Base-by-base conservation (phyloP, 2,888 invertebrate species). In the Chelonus formosanus region DNA sequence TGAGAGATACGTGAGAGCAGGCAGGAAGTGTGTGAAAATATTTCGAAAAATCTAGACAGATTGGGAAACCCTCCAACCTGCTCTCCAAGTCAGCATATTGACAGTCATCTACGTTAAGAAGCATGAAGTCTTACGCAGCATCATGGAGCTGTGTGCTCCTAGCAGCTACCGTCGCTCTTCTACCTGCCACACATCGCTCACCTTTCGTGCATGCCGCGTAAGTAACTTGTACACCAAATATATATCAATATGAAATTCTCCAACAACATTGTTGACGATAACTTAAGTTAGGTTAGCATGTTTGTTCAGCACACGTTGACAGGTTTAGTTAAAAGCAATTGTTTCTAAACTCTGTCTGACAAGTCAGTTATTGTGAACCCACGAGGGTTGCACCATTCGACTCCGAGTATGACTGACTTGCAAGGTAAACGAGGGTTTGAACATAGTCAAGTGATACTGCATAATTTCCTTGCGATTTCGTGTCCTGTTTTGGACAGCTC, bases 161-260 rank as follows among this genome's bases (percentile, higher is more conserved):
- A 70, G 80, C 80, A 74, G 82, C 83, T 65, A 80, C 78, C 74
- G 86, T 87, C 80, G 86, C 88, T 76, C 85, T 88, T 75, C 84
- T 88, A 77, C 88, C 88, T 77, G 86, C 87, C 80, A 86, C 86
- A 74, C 86, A 88, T 82, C 87, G 87, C 83, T 78, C 82, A 70
- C 81, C 84, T 71, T 83, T 84, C 78, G 84, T 83, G 73, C 79
- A 84, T 67, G 89, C 89, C 83, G 89, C 88, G 89, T 89, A 82
- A 89, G 89, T 89, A 86, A 73, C 10, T 31, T 47, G 20, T 20
- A 20, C 20, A 20, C 20, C 20, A 20, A 10, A 7, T 35, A 45
- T 58, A 35, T 47, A 34, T 58, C 20, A 10, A 48, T 35, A 35
- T 58, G 10, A 47, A 47, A 32, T 45, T 32, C 20, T 45, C 10